Percentiles rank a stretch among this genome's conserved stretches.
These are phyloP conservation scores for Spondyliosoma cantharus DNA, from an alignment of 2,797 vertebrate species.

Conservation along the genomic window DNA sequence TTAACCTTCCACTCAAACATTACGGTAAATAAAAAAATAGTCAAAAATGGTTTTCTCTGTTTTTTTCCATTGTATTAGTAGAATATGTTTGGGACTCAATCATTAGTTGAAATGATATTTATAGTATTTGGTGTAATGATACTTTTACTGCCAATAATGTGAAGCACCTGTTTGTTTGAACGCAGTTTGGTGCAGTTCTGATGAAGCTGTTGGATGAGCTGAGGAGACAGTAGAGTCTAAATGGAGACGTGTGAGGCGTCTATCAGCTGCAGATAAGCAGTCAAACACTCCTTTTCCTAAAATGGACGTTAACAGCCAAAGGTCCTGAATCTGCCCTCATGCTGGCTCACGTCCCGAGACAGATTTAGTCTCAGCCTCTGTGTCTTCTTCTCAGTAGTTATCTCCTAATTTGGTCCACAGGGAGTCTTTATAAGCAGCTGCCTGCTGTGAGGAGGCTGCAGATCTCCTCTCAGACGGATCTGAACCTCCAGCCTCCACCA, in stretches of 20 bases:
- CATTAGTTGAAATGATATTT: too few species aligned
- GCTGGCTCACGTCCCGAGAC: slow-evolving; percentile 49
- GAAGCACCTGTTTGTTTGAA: too few species aligned
- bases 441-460: slow-evolving; percentile 22
- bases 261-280: slow-evolving; percentile 68
- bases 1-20: too few species aligned
- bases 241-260: slow-evolving; percentile 54
- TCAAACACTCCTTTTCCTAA: slow-evolving; percentile 68
- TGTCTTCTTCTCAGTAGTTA: slow-evolving; percentile 21
- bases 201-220: background rate
- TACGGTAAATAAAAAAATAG: too few species aligned
- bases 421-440: slow-evolving; percentile 69
- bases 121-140: too few species aligned
- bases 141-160: too few species aligned
- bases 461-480: slow-evolving; percentile 15
- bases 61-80: too few species aligned
- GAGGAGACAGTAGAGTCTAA: slow-evolving; percentile 30
- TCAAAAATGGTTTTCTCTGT: too few species aligned
- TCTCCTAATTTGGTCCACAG: slow-evolving; percentile 79
- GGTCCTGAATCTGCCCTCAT: slow-evolving; percentile 79
- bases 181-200: too few species aligned
- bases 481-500: slow-evolving; percentile 64
- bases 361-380: slow-evolving; percentile 47
- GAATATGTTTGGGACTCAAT: too few species aligned
- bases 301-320: slow-evolving; percentile 80